Base-by-base conservation (phyloP, 2,797 vertebrate genomes). In the Menidia menidia region DNA sequence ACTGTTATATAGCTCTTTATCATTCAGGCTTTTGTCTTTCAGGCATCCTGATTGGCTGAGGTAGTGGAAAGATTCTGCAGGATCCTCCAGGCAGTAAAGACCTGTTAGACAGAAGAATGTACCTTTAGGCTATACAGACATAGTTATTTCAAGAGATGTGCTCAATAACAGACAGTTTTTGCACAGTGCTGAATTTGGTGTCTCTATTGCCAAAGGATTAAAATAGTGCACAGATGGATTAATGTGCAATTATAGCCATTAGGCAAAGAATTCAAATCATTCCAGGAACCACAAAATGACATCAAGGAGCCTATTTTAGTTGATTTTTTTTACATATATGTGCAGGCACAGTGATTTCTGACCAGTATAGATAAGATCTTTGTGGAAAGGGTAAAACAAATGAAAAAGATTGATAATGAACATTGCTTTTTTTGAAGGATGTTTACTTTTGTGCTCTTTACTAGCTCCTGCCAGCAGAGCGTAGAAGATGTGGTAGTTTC, bases 401-500 rank as follows among this genome's bases (percentile, higher is more conserved):
- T 18, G 39, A 60, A 9, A 39, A 39, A 39, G 2, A 39, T 52
- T 39, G 51, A 16, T 18, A 48, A 25, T 48, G 39, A n/a, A 19
- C 1, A 2, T 3, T 18, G 12, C 4, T 0, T 6, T 60, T 62
- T 19, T 41, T 18, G n/a, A 16, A 72, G 44, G 0, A 30, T 25
- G 18, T 43, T 93, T 89, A 97, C 97, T 95, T 94, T 94, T 96
- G 64, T 96, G 92, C 32, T 95, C 95, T 76, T 92, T 86, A 0
- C 69, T 95, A 55, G 96, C 89, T 71, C 96, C 97, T 31, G 95
- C 94, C 75, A 97, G 90, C 64, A 98, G 88, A 70, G 96, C 96
- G 33, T 98, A 98, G 90, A 98, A 98, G 84, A 98, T 96, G 89
- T 98, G 97, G 86, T 96, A 98, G 89, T 97, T 98, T 77, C 96